Conservation (phyloP, 2,113 vertebrate genomes). For the Catharus fuscescens region DNA sequence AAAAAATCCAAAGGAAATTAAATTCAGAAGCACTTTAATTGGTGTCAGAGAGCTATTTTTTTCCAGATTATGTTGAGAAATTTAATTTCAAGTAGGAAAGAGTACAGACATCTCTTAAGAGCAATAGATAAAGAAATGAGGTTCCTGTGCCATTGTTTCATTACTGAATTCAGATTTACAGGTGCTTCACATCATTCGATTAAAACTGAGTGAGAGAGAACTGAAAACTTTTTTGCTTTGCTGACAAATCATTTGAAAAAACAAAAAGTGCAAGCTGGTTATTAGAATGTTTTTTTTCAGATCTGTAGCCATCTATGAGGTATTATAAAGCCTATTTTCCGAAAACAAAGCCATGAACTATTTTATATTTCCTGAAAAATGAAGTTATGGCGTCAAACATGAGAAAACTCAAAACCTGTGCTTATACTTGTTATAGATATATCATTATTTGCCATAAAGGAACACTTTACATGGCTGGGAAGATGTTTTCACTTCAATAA, state of each 20-base stretch:
- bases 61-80: background rate
- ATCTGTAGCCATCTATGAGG: background rate
- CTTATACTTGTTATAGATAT: background rate
- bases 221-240: background rate
- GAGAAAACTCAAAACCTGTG: background rate
- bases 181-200: background rate
- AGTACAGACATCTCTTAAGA: background rate
- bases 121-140: background rate
- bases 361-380: background rate
- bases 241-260: background rate
- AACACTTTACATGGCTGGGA: background rate
- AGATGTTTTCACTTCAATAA: background rate
- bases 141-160: background rate
- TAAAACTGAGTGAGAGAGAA: background rate
- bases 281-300: background rate
- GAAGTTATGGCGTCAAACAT: background rate
- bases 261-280: background rate
- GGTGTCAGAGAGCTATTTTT: background rate
- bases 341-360: background rate
- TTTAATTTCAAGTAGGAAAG: background rate
- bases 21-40: background rate
- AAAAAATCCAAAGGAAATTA: background rate
- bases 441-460: background rate
- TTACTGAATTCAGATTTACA: background rate
- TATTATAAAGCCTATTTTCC: background rate